These are phyloP conservation scores for Alouatta palliata DNA, from an alignment of 2,113 vertebrate genomes.

Conservation along the genomic window DNA sequence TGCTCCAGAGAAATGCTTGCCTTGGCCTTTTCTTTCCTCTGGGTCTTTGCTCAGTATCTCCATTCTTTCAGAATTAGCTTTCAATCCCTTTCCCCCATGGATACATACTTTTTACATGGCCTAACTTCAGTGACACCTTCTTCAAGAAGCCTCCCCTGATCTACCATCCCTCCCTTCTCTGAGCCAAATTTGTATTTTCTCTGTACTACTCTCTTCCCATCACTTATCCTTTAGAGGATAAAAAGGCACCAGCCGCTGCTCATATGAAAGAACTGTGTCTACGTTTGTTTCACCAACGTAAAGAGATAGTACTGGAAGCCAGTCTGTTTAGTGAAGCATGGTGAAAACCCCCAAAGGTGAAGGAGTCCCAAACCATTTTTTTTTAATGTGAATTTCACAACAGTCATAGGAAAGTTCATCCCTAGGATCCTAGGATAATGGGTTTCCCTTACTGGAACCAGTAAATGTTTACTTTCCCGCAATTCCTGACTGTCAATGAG, in stretches of 20 bases:
- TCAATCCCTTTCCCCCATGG: background rate
- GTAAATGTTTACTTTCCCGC: constrained; percentile 18
- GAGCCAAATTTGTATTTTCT: background rate
- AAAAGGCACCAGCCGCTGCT: background rate
- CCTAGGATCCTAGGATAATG: background rate
- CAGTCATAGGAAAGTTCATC: background rate
- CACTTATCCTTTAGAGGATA: background rate
- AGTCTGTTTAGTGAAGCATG: background rate
- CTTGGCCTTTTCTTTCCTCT: background rate
- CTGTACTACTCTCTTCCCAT: background rate
- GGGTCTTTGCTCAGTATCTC: background rate
- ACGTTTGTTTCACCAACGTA: background rate
- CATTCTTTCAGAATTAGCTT: background rate
- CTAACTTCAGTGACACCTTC: background rate
- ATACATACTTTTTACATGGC: background rate
- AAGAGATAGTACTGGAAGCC: background rate
- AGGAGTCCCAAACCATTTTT: background rate
- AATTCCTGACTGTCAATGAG: background rate
- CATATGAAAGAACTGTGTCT: background rate
- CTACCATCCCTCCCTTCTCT: background rate
- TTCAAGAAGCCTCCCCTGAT: background rate
- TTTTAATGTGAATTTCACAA: background rate
- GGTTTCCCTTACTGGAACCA: background rate
- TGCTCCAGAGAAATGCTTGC: background rate
- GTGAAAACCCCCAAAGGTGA: background rate